Evolutionary conservation across 2,888 invertebrate species (phyloP).

Genomic region (Aphelenchoides bicaudatus): DNA sequence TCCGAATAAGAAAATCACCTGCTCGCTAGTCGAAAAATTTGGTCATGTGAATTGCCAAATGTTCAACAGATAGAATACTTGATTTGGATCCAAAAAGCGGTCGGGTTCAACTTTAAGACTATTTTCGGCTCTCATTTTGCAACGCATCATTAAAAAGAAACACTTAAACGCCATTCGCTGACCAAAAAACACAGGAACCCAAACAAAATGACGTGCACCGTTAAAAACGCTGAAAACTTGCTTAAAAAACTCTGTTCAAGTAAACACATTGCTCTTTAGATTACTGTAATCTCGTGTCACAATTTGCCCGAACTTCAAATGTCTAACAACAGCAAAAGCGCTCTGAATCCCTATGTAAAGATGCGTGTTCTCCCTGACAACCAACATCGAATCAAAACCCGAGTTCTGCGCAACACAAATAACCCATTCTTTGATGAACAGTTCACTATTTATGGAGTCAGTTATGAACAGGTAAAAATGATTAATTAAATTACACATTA

Average conservation of each 20-base stretch:
- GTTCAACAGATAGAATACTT: no score
- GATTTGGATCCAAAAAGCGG: no score
- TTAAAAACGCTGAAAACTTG: no score
- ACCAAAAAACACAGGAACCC: no score
- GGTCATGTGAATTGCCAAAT: no score
- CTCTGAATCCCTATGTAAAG: constrained; percentile 90
- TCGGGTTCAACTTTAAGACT: no score
- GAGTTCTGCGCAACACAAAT: constrained; percentile 74
- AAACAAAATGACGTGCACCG: constrained; percentile 6
- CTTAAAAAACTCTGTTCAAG: constrained; percentile 3
- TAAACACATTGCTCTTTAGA: constrained; percentile 34
- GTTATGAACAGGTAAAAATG: constrained; percentile 62
- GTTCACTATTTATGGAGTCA: constrained; percentile 88
- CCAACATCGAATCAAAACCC: constrained; percentile 68
- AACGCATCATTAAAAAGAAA: no score
- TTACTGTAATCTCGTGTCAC: constrained; percentile 51
- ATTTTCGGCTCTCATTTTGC: no score
- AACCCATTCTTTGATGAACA: constrained; percentile 97
- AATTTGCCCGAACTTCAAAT: constrained; percentile 49
- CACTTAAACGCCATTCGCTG: no score
- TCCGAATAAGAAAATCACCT: no score
- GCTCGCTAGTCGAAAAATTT: no score
- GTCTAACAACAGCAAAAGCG: constrained; percentile 41
- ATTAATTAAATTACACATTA: no score
- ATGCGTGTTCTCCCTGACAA: constrained; percentile 93